phyloP scores from a whole-genome alignment of 2,888 invertebrate genomes.

The Xanthia togata region DNA sequence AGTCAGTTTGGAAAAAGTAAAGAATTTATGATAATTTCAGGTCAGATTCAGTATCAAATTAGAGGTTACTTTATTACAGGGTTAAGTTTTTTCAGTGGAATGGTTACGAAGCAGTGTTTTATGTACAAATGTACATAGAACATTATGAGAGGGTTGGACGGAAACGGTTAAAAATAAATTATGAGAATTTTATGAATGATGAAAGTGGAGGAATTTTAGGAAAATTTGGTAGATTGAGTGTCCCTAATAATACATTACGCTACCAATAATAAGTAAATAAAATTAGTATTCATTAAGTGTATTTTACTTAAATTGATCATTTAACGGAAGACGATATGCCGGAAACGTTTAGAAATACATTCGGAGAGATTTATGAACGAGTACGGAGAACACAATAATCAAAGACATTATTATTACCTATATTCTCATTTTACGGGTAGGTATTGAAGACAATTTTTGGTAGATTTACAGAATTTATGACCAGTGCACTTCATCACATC shows the following conservation, averaged over 20 bases:
- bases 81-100: conserved; percentile 15
- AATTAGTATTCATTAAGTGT: background rate
- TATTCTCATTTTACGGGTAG: background rate
- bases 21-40: background rate
- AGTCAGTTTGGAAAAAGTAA: background rate
- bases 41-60: background rate
- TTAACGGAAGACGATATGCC: background rate
- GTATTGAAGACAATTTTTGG: background rate
- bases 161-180: conserved; percentile 48
- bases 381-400: background rate
- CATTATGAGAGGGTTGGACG: conserved; percentile 8
- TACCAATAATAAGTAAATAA: background rate
- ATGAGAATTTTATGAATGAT: conserved; percentile 24
- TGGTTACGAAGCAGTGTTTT: background rate
- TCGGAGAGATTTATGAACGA: background rate
- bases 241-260: background rate
- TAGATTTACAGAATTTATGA: background rate
- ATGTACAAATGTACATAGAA: conserved; percentile 10
- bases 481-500: background rate
- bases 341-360: background rate
- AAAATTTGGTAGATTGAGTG: background rate
- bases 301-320: background rate
- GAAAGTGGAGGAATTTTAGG: background rate
- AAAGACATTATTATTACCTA: background rate
- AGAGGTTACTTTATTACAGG: conserved; percentile 18